Base-by-base conservation (phyloP, 2,797 vertebrate species). In the Gallinago stenura region DNA sequence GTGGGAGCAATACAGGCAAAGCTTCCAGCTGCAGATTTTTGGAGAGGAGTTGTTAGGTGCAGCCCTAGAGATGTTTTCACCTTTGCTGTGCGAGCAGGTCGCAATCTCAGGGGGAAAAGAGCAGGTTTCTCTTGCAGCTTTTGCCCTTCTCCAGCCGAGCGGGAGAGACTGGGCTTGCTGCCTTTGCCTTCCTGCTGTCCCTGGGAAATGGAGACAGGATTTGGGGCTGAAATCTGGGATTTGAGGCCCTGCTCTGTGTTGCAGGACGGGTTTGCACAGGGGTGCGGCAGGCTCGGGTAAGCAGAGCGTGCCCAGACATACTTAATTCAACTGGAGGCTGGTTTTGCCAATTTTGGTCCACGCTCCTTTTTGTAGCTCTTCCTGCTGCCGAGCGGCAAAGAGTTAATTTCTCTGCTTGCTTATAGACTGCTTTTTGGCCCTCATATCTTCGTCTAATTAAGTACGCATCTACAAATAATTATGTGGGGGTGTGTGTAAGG, bases 221-320 rank as follows among this genome's bases (percentile, higher is more conserved):
- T 85, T 94, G 85, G 54, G 91, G 96, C 66, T 84, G 77, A 95
- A 93, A 89, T 64, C 8, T 79, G 85, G 56, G 73, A 66, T 93
- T 93, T 81, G 86, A 89, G 70, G 61, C 18, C 7, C 58, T 89
- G 48, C 54, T 28, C 58, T 76, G 50, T 58, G 71, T 58, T 65
- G 68, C 56, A 70, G 72, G 78, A 41, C 10, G 2, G 75, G 35
- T 95, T 93, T 89, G 70, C 80, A 17, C 35, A 60, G 61, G 82
- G 87, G 65, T 43, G 91, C 7, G 41, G 64, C 70, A 50, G 84
- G 56, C 61, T 88, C 15, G 1, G 62, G 64, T 77, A 17, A 50
- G 56, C 64, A 86, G 89, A 86, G 25, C 84, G 0, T 92, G 89
- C 69, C 90, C 89, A 83, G 71, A 68, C 76, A 57, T 37, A 72